phyloP scores from a whole-genome alignment of 1,140 invertebrate genomes.

The Drosophila varians region DNA sequence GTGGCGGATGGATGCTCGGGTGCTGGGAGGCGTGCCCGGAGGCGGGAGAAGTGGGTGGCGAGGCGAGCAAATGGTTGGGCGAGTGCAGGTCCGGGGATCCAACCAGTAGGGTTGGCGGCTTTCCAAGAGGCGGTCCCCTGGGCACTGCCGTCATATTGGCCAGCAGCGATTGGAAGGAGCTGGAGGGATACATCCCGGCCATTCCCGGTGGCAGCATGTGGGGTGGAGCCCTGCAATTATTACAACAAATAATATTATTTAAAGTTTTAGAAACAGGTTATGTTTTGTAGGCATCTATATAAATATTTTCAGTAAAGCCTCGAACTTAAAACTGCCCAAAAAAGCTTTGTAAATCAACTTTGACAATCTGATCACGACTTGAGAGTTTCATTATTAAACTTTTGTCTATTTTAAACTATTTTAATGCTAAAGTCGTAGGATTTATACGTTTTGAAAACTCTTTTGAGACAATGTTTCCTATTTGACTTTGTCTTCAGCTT shows the following conservation, averaged over 20 bases:
- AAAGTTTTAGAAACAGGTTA: not conserved
- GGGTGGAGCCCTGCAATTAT: slow-evolving; percentile 86
- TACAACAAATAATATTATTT: too few relatives aligned
- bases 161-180: slow-evolving; percentile 92
- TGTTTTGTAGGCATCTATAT: not conserved
- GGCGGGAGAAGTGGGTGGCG: slow-evolving; percentile 86
- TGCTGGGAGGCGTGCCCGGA: slow-evolving; percentile 73
- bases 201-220: slow-evolving; percentile 87
- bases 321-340: not conserved
- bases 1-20: slow-evolving; percentile 21
- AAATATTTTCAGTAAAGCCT: not conserved
- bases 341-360: not conserved
- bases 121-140: slow-evolving; percentile 85
- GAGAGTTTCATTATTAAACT: not conserved
- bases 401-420: too few relatives aligned
- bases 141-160: slow-evolving; percentile 89
- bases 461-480: too few relatives aligned
- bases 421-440: too few relatives aligned
- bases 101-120: slow-evolving; percentile 57
- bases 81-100: slow-evolving; percentile 82
- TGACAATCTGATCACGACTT: not conserved
- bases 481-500: too few relatives aligned
- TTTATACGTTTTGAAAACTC: too few relatives aligned
- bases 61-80: slow-evolving; percentile 78
- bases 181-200: slow-evolving; percentile 86